A percentile compares a stretch with the other conserved stretches of the same genome.
Evolutionary conservation across 2,797 vertebrate species (phyloP).

Genomic region (Dipus sagitta): DNA sequence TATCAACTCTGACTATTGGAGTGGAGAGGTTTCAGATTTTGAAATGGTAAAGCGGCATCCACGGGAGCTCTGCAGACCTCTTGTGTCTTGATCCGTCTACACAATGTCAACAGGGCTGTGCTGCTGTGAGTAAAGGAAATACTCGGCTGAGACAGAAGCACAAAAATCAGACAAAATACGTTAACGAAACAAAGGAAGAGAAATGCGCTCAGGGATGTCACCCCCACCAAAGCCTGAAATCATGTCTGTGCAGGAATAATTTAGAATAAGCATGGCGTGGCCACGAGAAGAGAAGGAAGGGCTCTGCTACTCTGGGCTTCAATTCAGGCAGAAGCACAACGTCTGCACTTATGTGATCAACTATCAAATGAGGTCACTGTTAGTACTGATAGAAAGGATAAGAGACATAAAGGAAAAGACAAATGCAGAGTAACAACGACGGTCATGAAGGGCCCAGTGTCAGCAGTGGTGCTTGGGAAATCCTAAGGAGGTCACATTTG

Average conservation of each 20-base stretch:
- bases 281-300: neutral
- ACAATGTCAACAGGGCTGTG: neutral
- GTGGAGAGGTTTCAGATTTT: slow-evolving; percentile 9
- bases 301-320: neutral
- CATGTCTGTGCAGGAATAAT: neutral
- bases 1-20: neutral
- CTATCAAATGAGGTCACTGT: neutral
- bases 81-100: neutral
- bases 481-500: neutral
- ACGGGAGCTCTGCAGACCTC: neutral
- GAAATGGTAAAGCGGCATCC: neutral
- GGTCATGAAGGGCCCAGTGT: neutral
- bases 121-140: neutral
- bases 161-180: neutral
- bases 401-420: neutral
- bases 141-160: neutral
- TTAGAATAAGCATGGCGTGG: neutral
- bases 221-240: neutral
- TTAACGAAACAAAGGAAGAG: neutral
- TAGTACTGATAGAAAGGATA: neutral
- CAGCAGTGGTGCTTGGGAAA: neutral
- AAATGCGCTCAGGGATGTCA: neutral
- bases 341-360: neutral
- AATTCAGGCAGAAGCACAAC: neutral
- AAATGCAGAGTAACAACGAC: neutral